Percentiles rank a stretch among this genome's conserved stretches.
Conservation (phyloP, 2,888 invertebrate genomes). For the Autographa gamma region DNA sequence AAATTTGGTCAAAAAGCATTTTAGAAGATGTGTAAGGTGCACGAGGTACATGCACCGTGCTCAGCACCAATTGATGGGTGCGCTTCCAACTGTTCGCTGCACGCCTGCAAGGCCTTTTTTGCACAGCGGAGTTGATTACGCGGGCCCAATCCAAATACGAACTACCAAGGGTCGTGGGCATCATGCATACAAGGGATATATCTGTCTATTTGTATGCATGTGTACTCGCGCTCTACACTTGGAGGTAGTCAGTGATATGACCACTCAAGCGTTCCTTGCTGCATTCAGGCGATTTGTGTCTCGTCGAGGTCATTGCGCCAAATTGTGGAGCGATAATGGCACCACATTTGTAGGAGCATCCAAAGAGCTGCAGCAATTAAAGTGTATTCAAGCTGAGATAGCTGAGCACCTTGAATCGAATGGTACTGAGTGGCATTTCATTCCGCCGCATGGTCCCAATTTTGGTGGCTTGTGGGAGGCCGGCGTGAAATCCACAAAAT, state of each 20-base stretch:
- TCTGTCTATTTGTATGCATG: no score
- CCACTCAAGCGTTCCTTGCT: slow-evolving; percentile 14
- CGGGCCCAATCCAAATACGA: slow-evolving; percentile 12
- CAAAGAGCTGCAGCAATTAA: slow-evolving; percentile 7
- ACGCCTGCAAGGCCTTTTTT: no score
- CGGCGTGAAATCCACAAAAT: no score
- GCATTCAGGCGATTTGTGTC: slow-evolving; percentile 17
- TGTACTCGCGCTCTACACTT: not conserved
- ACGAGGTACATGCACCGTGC: no score
- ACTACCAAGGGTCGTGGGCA: slow-evolving; percentile 15
- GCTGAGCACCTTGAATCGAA: slow-evolving; percentile 3
- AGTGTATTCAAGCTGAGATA: not conserved
- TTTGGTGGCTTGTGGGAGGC: no score
- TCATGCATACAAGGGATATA: not conserved
- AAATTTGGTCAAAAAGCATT: not conserved
- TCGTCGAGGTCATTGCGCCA: not conserved
- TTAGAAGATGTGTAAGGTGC: no score
- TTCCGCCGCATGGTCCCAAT: no score
- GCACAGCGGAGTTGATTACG: no score
- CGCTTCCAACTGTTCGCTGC: not conserved
- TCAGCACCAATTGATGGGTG: slow-evolving; percentile 7
- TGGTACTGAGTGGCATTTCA: slow-evolving; percentile 10
- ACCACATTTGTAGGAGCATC: slow-evolving; percentile 17
- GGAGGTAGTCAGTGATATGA: slow-evolving; percentile 16
- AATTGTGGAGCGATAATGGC: slow-evolving; percentile 8